Conservation (phyloP, 1,140 invertebrate genomes). For the Drosophila lini region DNA sequence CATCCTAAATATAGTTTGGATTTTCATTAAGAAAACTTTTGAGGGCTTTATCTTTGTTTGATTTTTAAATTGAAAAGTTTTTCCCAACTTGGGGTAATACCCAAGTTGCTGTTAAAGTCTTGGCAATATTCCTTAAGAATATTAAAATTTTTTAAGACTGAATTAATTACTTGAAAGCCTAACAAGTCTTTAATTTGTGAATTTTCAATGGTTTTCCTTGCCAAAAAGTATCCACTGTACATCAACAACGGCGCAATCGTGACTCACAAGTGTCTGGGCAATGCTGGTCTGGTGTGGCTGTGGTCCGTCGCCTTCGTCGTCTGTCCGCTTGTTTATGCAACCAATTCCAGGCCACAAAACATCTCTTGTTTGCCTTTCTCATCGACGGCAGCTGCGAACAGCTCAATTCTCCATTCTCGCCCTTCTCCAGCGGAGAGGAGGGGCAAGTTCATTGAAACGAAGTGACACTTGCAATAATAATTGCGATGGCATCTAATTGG, state of each 20-base stretch:
- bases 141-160: too few species aligned
- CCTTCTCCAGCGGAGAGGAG: slow-evolving; percentile 8
- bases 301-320: slow-evolving; percentile 13
- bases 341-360: slow-evolving; percentile 73
- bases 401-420: slow-evolving; percentile 59
- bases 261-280: slow-evolving; percentile 61
- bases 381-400: slow-evolving; percentile 64
- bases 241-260: slow-evolving; percentile 27
- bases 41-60: too few species aligned
- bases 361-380: slow-evolving; percentile 59
- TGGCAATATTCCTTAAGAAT: background rate
- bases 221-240: slow-evolving; percentile 13
- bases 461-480: slow-evolving; percentile 65
- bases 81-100: too few species aligned
- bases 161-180: too few species aligned
- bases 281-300: slow-evolving; percentile 18
- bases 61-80: too few species aligned
- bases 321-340: slow-evolving; percentile 68
- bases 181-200: too few species aligned
- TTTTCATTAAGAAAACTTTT: background rate
- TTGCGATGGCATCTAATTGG: slow-evolving; percentile 49
- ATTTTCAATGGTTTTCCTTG: background rate
- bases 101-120: background rate
- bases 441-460: slow-evolving; percentile 70
- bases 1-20: background rate